These are phyloP conservation scores for Darevskia mixta DNA, from an alignment of 2,797 vertebrate species.

Conservation along the genomic window DNA sequence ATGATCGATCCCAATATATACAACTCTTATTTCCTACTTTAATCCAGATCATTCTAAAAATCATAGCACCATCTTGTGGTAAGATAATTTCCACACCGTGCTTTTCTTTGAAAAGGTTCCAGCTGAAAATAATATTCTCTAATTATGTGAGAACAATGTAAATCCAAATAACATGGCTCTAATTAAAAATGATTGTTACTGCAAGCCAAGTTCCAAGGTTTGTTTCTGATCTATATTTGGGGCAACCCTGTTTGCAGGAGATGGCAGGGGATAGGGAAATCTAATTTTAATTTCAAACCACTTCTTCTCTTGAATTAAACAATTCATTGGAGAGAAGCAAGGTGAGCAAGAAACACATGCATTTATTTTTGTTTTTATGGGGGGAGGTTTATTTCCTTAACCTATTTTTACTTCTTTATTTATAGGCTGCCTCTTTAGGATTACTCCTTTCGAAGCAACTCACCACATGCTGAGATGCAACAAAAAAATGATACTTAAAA, in stretches of 20 bases:
- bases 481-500: too few species aligned
- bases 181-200: conserved; percentile 44
- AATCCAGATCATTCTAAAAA: not conserved
- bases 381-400: conserved; percentile 18
- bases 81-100: accelerated
- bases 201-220: conserved; percentile 34
- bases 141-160: conserved; percentile 1
- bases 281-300: conserved; percentile 60
- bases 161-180: conserved; percentile 17
- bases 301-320: conserved; percentile 46
- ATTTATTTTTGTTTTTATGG: conserved; percentile 40
- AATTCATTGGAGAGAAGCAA: conserved; percentile 47
- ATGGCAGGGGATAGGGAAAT: not conserved
- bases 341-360: conserved; percentile 51
- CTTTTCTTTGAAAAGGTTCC: too few species aligned
- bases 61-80: conserved; percentile 69
- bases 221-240: conserved; percentile 29
- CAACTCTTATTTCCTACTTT: not conserved
- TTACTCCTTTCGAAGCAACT: too few species aligned
- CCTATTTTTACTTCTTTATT: too few species aligned
- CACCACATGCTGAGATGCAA: too few species aligned
- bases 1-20: conserved; percentile 37
- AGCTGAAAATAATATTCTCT: too few species aligned
- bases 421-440: too few species aligned
- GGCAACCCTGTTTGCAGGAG: not conserved